These are phyloP conservation scores for Porites rus DNA, from an alignment of 92 coral and sea anemone genomes.

Conservation along the genomic window DNA sequence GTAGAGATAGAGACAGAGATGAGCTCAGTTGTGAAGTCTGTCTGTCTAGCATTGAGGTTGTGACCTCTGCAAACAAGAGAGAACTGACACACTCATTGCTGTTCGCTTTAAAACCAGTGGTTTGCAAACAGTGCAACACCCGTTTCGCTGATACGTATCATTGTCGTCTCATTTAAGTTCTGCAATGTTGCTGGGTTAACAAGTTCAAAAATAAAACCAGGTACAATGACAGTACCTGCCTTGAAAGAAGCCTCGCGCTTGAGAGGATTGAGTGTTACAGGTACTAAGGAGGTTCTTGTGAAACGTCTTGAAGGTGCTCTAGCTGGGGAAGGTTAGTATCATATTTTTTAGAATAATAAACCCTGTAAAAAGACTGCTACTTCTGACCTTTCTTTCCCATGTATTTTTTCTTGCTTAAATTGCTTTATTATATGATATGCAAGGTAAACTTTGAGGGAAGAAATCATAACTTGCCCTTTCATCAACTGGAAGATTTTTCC, in stretches of 20 bases:
- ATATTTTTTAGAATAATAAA: no score
- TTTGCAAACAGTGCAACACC: conserved; percentile 46
- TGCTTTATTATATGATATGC: no score
- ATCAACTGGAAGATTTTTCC: no score
- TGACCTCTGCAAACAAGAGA: background rate
- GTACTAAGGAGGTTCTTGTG: conserved; percentile 47
- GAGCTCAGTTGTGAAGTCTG: conserved; percentile 42
- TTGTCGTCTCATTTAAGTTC: conserved; percentile 32
- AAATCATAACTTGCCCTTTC: no score
- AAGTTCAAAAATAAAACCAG: conserved; percentile 1
- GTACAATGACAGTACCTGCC: conserved; percentile 18
- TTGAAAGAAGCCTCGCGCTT: conserved; percentile 26
- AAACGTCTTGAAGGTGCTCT: conserved; percentile 59
- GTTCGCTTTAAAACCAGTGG: conserved; percentile 42
- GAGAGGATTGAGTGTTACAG: conserved; percentile 27
- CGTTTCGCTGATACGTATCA: conserved; percentile 51
- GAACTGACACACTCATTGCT: conserved; percentile 3
- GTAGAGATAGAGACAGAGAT: conserved; percentile 55
- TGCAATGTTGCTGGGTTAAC: background rate
- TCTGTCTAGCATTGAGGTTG: conserved; percentile 29
- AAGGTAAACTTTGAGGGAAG: no score
- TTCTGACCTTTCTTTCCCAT: no score
- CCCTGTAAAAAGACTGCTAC: no score
- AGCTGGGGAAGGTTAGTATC: conserved; percentile 1
- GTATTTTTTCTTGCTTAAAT: no score